phyloP scores from a whole-genome alignment of 2,797 vertebrate species.

The Epinephelus awoara region DNA sequence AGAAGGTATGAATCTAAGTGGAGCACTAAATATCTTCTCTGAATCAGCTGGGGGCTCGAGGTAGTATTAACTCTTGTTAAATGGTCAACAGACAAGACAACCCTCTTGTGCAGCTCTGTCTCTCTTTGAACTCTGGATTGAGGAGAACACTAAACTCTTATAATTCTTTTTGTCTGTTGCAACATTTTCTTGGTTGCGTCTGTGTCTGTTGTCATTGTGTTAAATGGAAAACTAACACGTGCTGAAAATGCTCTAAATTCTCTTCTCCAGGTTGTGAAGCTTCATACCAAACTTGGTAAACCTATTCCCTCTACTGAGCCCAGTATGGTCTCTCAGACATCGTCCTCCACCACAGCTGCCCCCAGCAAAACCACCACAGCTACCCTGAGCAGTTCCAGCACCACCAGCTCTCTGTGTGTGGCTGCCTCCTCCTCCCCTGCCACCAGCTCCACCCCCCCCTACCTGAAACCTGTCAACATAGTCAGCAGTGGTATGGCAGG shows the following conservation, averaged over 20 bases:
- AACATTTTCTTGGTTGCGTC: neutral
- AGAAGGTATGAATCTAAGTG: constrained; percentile 88
- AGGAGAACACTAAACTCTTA: neutral
- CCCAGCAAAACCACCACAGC: constrained; percentile 88
- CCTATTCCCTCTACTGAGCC: constrained; percentile 99
- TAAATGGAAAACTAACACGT: neutral
- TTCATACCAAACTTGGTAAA: constrained; percentile 98
- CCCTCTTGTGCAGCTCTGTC: neutral
- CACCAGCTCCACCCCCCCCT: constrained; percentile 81
- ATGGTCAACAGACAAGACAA: neutral
- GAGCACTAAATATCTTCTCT: neutral
- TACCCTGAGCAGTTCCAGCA: constrained; percentile 86
- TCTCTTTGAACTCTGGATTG: neutral
- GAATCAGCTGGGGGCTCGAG: neutral
- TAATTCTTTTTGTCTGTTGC: neutral
- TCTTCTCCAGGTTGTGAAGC: constrained; percentile 92
- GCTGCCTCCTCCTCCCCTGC: constrained; percentile 81
- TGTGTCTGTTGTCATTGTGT: neutral
- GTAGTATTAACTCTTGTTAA: neutral
- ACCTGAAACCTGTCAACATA: constrained; percentile 88
- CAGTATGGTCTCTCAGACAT: constrained; percentile 92
- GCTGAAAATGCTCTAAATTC: neutral
- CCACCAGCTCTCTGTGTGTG: constrained; percentile 83
- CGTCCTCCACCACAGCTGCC: constrained; percentile 88
- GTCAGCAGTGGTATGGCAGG: constrained; percentile 75